Evolutionary conservation across 1,140 invertebrate genomes (phyloP).

Genomic region (Cydia strobilella): DNA sequence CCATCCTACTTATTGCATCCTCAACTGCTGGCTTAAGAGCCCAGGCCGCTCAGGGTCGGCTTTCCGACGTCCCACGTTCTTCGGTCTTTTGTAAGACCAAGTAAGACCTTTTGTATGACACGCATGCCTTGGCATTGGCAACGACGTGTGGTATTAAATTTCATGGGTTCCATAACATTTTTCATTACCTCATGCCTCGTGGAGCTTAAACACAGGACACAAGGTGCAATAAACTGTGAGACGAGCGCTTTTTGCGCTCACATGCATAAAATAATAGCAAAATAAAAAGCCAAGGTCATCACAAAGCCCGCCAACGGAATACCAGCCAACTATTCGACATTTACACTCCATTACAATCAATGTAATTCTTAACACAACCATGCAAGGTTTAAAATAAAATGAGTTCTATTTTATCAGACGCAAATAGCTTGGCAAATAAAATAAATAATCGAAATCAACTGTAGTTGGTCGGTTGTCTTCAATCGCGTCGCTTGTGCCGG

Average conservation of each 20-base stretch:
- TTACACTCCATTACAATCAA: constrained; percentile 1
- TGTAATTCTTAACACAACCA: not conserved
- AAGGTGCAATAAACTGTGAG: constrained; percentile 9
- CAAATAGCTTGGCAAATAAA: constrained; percentile 15
- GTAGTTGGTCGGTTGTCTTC: constrained; percentile 17
- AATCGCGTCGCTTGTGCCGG: not conserved
- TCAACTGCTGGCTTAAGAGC: too few species aligned
- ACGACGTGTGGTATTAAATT: not conserved
- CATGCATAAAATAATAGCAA: constrained; percentile 12
- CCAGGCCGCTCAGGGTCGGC: too few species aligned
- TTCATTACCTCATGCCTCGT: not conserved
- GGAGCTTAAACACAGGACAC: not conserved
- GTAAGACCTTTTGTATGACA: too few species aligned
- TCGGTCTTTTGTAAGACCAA: too few species aligned
- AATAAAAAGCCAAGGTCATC: constrained; percentile 19
- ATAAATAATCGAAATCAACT: constrained; percentile 26
- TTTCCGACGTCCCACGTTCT: too few species aligned
- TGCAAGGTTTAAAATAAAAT: not conserved
- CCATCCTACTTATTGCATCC: too few species aligned
- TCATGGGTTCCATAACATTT: not conserved
- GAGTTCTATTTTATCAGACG: not conserved
- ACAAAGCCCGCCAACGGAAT: constrained; percentile 1
- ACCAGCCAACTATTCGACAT: constrained; percentile 21
- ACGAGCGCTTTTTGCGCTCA: constrained; percentile 14
- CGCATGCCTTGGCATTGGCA: too few species aligned